Evolutionary conservation across 2,888 invertebrate species (phyloP).

Genomic region (Griposia aprilina): DNA sequence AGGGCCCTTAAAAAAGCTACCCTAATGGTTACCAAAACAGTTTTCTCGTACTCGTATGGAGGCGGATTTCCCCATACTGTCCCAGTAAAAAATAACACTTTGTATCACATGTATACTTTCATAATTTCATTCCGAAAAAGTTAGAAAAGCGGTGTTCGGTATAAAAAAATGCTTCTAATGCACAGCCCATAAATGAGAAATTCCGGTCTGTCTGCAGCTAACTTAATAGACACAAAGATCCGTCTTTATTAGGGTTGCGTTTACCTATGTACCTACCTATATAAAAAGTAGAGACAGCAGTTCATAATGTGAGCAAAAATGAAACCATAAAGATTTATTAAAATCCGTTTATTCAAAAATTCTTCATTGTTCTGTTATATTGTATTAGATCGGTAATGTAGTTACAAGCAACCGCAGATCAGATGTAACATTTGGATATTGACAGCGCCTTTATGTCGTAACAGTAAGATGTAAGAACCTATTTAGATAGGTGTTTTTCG

Average conservation of each 20-base stretch:
- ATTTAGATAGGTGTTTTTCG: background rate
- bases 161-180: background rate
- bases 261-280: too few species aligned
- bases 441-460: background rate
- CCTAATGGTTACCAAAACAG: background rate
- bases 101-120: background rate
- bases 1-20: background rate
- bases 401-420: background rate
- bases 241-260: background rate
- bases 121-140: background rate
- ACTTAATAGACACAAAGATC: background rate
- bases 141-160: background rate
- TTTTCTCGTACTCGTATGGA: background rate
- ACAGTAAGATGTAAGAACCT: background rate
- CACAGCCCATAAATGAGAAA: background rate
- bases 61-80: background rate
- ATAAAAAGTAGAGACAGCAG: background rate
- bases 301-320: background rate
- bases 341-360: conserved; percentile 41
- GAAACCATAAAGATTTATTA: background rate
- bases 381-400: background rate
- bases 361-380: background rate
- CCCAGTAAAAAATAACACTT: background rate
- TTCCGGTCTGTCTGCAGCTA: background rate
- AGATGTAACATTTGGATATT: background rate